Evolutionary conservation across 1,140 invertebrate genomes (phyloP).

Genomic region (Orchestia grillus): DNA sequence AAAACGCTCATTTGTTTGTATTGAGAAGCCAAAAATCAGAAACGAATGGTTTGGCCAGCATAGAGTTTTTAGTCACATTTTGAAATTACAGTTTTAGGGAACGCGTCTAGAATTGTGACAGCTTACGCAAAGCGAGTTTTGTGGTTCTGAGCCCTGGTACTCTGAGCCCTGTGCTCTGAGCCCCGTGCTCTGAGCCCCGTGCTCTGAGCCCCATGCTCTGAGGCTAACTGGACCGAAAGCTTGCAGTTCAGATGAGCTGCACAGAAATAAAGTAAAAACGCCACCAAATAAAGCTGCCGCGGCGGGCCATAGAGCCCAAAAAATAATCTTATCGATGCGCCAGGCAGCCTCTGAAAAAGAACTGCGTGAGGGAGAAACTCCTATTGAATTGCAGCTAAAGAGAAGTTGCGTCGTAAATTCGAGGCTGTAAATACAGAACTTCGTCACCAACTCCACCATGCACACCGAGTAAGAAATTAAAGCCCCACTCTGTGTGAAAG

Average conservation of each 20-base stretch:
- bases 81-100: no score
- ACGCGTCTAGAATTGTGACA: no score
- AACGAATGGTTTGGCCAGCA: no score
- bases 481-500: neutral
- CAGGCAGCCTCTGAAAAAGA: neutral
- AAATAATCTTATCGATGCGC: neutral
- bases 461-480: neutral
- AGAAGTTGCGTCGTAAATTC: neutral
- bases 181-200: no score
- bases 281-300: neutral
- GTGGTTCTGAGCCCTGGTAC: no score
- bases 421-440: neutral
- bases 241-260: neutral
- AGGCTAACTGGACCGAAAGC: neutral
- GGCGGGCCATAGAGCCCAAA: neutral
- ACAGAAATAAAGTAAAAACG: neutral
- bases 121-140: no score
- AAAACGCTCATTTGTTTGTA: no score
- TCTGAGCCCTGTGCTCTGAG: no score
- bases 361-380: neutral
- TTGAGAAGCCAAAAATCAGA: no score
- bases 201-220: no score
- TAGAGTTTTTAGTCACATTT: no score
- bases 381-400: neutral
- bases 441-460: neutral